Conservation (phyloP, 2,113 vertebrate species). For the Callipepla squamata region DNA sequence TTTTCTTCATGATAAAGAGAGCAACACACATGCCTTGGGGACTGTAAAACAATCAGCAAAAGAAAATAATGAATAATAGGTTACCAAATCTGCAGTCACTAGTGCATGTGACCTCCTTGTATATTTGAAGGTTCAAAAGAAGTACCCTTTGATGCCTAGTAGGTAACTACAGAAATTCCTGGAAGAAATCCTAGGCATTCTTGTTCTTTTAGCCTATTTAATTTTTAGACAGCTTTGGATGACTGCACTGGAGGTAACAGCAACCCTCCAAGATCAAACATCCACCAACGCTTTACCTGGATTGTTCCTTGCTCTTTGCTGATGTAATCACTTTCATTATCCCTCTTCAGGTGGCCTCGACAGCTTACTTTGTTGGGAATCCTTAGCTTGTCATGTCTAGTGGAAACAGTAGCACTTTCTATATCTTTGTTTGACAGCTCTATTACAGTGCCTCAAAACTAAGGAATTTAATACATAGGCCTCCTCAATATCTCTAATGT, state of each 20-base stretch:
- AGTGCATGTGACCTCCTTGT: conserved; percentile 63
- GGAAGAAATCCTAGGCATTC: conserved; percentile 70
- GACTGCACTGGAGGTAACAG: conserved; percentile 72
- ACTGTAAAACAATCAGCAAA: conserved; percentile 64
- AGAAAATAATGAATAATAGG: conserved; percentile 65
- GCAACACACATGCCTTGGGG: not conserved
- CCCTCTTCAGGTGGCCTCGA: conserved; percentile 59
- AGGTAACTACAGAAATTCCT: conserved; percentile 66
- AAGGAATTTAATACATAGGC: conserved; percentile 69
- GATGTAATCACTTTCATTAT: conserved; percentile 75
- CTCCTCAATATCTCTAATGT: conserved; percentile 63
- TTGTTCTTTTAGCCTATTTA: conserved; percentile 74
- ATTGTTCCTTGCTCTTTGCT: conserved; percentile 73
- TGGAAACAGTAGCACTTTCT: conserved; percentile 68
- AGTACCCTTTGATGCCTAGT: conserved; percentile 62
- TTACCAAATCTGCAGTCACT: conserved; percentile 48
- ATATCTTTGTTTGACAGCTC: conserved; percentile 68
- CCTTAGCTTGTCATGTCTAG: conserved; percentile 68
- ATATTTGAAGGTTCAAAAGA: conserved; percentile 71
- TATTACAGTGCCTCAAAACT: conserved; percentile 69
- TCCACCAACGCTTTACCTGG: conserved; percentile 67
- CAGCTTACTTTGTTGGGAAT: conserved; percentile 68
- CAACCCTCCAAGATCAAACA: conserved; percentile 73
- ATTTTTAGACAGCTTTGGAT: conserved; percentile 70
- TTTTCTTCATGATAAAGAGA: not conserved